Evolutionary conservation across 2,113 vertebrate species (phyloP).

Genomic region (Choloepus hoffmanni): DNA sequence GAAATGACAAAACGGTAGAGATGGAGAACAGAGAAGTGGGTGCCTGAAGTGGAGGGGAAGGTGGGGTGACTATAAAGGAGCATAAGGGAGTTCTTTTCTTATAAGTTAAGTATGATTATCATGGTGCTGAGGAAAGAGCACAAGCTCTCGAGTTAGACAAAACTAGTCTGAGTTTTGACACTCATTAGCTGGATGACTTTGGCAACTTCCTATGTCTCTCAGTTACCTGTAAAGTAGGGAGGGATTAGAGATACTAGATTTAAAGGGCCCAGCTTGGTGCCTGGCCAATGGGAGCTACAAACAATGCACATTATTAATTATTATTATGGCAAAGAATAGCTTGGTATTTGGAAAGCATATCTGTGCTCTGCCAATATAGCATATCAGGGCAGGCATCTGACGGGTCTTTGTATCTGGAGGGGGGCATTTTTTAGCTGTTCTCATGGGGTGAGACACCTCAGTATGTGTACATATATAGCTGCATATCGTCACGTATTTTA

Average conservation of each 20-base stretch:
- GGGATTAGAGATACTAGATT: slow-evolving; percentile 24
- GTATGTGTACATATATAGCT: not conserved
- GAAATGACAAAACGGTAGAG: slow-evolving; percentile 6
- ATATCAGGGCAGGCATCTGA: not conserved
- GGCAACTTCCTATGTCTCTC: not conserved
- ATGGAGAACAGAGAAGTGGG: not conserved
- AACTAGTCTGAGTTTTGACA: slow-evolving; percentile 26
- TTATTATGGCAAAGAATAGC: not conserved
- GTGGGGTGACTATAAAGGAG: not conserved
- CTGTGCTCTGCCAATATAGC: not conserved
- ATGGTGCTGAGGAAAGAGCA: not conserved
- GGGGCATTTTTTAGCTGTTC: not conserved
- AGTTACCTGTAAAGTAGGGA: slow-evolving; percentile 4
- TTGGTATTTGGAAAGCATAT: not conserved
- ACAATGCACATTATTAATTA: not conserved
- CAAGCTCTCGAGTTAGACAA: slow-evolving; percentile 11
- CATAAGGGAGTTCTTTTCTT: not conserved
- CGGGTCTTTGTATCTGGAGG: not conserved
- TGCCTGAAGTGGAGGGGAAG: not conserved
- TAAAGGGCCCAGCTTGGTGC: slow-evolving; percentile 7
- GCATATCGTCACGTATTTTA: not conserved
- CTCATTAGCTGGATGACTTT: slow-evolving; percentile 9
- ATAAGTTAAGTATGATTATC: not conserved
- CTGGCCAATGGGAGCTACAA: not conserved
- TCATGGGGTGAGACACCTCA: not conserved